These are phyloP conservation scores for Formica selysi DNA, from an alignment of 1,140 invertebrate species.

Conservation along the genomic window DNA sequence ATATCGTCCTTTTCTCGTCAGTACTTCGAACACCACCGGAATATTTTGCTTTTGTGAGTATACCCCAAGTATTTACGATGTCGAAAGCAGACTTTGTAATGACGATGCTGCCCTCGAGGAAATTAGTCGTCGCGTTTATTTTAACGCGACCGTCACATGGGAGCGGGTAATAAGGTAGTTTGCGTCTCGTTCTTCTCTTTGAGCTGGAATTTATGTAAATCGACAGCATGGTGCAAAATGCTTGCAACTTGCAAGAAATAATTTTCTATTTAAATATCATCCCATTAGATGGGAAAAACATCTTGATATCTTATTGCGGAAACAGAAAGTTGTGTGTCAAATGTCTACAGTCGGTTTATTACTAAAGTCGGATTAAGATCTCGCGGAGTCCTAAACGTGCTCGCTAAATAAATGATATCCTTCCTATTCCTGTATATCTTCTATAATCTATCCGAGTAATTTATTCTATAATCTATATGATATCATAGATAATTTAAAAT, in stretches of 20 bases:
- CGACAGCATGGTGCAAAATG: neutral
- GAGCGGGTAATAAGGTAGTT: conserved; percentile 42
- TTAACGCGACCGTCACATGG: conserved; percentile 48
- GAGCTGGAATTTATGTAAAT: conserved; percentile 48
- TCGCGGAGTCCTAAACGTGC: neutral
- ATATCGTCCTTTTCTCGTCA: neutral
- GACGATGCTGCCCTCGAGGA: conserved; percentile 38
- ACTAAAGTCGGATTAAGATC: conserved; percentile 37
- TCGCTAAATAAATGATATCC: neutral
- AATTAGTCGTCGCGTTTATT: conserved; percentile 46
- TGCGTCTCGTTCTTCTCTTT: conserved; percentile 11
- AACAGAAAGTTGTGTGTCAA: neutral
- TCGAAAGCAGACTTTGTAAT: conserved; percentile 34
- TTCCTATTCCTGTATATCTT: neutral
- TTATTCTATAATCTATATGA: neutral
- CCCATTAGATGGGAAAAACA: neutral
- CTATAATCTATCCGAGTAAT: neutral
- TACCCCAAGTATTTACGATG: conserved; percentile 19
- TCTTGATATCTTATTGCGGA: conserved; percentile 4
- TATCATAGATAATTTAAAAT: neutral
- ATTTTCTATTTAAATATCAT: conserved; percentile 36
- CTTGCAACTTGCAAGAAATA: conserved; percentile 19
- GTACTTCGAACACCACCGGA: neutral
- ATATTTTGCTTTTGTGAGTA: conserved; percentile 11
- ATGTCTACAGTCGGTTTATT: conserved; percentile 19